A percentile compares a stretch with the other conserved stretches of the same genome.
Evolutionary conservation across 2,113 vertebrate genomes (phyloP).

Genomic region (Hydropotes inermis): DNA sequence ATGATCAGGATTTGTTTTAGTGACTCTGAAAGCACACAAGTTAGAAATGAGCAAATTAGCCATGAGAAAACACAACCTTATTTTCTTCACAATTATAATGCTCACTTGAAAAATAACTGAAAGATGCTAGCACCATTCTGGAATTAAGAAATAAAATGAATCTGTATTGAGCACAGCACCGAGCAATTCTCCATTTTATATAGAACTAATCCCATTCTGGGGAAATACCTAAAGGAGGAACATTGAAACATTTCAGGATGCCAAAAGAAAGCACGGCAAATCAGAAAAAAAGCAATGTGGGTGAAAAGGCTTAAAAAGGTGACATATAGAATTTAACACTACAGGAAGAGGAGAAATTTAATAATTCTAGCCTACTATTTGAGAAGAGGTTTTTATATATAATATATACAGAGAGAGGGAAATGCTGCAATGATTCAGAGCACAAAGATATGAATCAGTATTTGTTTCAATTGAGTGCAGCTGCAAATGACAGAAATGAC

Average conservation of each 20-base stretch:
- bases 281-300: not conserved
- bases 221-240: not conserved
- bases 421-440: not conserved
- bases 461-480: not conserved
- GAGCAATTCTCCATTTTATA: not conserved
- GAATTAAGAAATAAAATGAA: constrained; percentile 31
- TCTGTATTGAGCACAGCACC: not conserved
- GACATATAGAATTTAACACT: not conserved
- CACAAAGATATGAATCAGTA: not conserved
- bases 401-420: not conserved
- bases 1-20: not conserved
- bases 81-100: not conserved
- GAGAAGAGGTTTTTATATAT: not conserved
- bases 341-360: not conserved
- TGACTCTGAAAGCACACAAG: not conserved
- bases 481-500: not conserved
- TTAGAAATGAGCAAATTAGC: not conserved
- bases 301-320: not conserved
- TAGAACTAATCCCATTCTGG: not conserved
- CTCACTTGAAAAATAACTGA: not conserved
- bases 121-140: not conserved
- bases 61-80: not conserved
- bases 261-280: not conserved
- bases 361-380: not conserved
- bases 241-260: not conserved